Base-by-base conservation (phyloP, 2,113 vertebrate species). In the Ctenodactylus gundi region DNA sequence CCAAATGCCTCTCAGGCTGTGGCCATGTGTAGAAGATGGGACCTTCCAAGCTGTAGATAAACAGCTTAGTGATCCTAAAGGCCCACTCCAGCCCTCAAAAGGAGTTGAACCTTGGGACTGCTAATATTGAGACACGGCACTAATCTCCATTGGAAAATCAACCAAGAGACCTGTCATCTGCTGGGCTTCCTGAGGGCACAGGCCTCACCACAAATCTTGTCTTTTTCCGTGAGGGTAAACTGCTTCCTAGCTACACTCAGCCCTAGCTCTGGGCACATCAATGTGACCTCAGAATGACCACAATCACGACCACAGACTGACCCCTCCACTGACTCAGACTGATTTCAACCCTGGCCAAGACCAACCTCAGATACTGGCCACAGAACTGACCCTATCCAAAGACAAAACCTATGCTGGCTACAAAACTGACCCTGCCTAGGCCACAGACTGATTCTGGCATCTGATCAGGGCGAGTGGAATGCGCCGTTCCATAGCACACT, bases 301-400 rank as follows among this genome's bases (percentile, higher is more conserved):
- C 88, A 97, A 57, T 53, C n/a, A 36, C 60, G 88, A 70, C 93
- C 94, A 64, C 80, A 91, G 86, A 94, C 83, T 23, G 29, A 92
- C 46, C 76, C 85, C 46, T 67, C 85, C 73, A 86, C 90, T 95
- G 94, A 94, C 85, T 92, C 93, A 89, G 64, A 94, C 17, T 53
- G 68, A 91, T 76, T 84, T 58, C 81, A 91, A 27, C 68, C 29
- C 10, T 62, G 21, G 65, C 65, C 86, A 78, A 80, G 77, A 93
- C 77, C 55, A 77, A 36, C 73, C 34, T 92, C 94, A 95, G 65
- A 88, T 58, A 72, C 39, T 44, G 31, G 80, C 41, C 70, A 85
- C 76, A 84, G 77, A 94, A 49, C 58, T 62, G 65, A 90, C 64
- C 67, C 23, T 65, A 23, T 58, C 31, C 91, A 60, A 91, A 96